Evolutionary conservation across 2,113 vertebrate species (phyloP).

Genomic region (Lepus americanus): DNA sequence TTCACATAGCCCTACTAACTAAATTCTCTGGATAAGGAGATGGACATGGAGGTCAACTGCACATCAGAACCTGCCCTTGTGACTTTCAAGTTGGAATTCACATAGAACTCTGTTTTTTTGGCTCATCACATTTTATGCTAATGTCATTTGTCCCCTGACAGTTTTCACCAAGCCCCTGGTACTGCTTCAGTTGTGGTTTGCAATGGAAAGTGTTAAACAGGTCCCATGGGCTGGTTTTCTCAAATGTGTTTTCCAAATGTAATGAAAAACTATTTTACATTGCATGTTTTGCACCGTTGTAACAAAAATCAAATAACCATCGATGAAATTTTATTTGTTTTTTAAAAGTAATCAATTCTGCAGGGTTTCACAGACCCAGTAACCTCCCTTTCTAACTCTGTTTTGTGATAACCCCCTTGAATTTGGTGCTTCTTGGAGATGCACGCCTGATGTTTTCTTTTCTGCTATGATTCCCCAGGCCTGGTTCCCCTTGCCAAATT

Average conservation of each 20-base stretch:
- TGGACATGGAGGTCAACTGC: background rate
- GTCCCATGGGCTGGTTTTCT: background rate
- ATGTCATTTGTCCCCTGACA: background rate
- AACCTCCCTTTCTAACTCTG: background rate
- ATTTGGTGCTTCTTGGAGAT: background rate
- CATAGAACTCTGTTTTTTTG: constrained; percentile 7
- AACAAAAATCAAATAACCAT: background rate
- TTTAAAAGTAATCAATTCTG: background rate
- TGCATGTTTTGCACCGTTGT: background rate
- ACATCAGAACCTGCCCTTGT: background rate
- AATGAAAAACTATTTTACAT: background rate
- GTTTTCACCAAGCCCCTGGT: background rate
- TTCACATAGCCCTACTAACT: background rate
- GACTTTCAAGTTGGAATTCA: background rate
- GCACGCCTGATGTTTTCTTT: background rate
- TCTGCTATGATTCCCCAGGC: background rate
- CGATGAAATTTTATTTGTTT: background rate
- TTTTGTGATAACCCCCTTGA: background rate
- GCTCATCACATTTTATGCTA: background rate
- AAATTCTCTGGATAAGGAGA: background rate
- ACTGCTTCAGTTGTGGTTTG: background rate
- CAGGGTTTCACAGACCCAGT: background rate
- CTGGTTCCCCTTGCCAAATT: background rate
- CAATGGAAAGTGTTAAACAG: background rate
- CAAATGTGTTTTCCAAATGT: background rate